A percentile compares a stretch with the other conserved stretches of the same genome.
phyloP scores from a whole-genome alignment of 2,797 vertebrate genomes.

The Tokudaia muenninki region DNA sequence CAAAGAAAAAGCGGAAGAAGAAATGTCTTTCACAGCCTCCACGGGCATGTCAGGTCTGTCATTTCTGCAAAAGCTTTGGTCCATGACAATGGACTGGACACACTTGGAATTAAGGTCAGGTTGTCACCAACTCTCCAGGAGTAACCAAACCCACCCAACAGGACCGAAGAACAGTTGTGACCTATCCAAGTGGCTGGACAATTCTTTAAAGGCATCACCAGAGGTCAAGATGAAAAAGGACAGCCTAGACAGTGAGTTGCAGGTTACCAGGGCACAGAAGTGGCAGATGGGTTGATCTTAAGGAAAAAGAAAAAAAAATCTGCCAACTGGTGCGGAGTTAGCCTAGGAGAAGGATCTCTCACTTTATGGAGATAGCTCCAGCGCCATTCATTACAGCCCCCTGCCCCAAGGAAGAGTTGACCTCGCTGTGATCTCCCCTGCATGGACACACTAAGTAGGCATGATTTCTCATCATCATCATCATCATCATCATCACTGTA shows the following conservation, averaged over 20 bases:
- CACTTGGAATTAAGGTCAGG: neutral
- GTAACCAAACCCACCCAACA: neutral
- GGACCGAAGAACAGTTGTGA: neutral
- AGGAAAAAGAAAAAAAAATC: constrained; percentile 50
- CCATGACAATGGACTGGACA: neutral
- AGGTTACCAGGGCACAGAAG: constrained; percentile 55
- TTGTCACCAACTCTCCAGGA: neutral
- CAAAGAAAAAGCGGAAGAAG: neutral
- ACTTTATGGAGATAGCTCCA: constrained; percentile 73
- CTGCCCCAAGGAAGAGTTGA: constrained; percentile 7
- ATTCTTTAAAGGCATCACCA: neutral
- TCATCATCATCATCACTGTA: neutral
- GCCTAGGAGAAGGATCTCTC: constrained; percentile 78
- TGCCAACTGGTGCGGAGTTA: constrained; percentile 74
- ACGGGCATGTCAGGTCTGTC: neutral
- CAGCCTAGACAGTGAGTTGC: constrained; percentile 20
- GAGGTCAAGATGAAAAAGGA: constrained; percentile 72
- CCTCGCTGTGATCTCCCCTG: neutral
- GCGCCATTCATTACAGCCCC: constrained; percentile 53
- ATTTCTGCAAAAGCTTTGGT: neutral
- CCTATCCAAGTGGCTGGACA: neutral
- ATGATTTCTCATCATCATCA: accelerated
- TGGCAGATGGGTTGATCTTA: constrained; percentile 76
- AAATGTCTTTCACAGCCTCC: neutral
- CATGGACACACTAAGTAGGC: accelerated